Conservation (phyloP, 2,797 vertebrate species). For the Anabacerthia variegaticeps region DNA sequence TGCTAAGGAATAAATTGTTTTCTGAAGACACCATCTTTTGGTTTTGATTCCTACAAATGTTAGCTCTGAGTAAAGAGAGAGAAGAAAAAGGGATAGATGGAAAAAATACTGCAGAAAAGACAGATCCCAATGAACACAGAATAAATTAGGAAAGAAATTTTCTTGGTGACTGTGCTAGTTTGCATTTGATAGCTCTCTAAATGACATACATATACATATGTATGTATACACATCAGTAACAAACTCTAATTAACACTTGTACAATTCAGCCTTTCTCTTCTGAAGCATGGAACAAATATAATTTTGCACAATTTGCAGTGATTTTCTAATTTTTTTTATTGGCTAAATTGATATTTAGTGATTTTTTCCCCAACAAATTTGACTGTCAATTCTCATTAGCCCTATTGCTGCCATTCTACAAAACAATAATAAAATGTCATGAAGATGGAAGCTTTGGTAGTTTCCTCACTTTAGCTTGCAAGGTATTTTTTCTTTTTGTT, state of each 20-base stretch:
- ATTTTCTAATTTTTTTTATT: conserved; percentile 39
- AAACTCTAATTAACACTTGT: not conserved
- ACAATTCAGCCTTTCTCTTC: not conserved
- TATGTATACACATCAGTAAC: not conserved
- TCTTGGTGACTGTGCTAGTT: not conserved
- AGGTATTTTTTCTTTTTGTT: not conserved
- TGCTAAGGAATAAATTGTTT: not conserved
- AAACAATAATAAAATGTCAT: conserved; percentile 34
- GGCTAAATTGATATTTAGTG: not conserved
- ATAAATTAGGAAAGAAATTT: not conserved
- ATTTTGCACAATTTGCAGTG: not conserved
- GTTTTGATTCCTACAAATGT: not conserved
- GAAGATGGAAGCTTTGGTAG: not conserved
- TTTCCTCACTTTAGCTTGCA: conserved; percentile 4
- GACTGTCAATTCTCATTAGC: not conserved
- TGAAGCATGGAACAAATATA: not conserved
- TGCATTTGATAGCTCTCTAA: not conserved
- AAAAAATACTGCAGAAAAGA: not conserved
- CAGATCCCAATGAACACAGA: not conserved
- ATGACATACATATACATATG: not conserved
- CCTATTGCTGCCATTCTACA: not conserved
- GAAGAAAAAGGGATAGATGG: not conserved
- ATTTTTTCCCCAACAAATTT: not conserved
- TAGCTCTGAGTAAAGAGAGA: not conserved
- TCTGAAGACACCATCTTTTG: not conserved